These are phyloP conservation scores for Archaeoteleia sp. DNA, from an alignment of 2,888 invertebrate genomes.

Conservation along the genomic window DNA sequence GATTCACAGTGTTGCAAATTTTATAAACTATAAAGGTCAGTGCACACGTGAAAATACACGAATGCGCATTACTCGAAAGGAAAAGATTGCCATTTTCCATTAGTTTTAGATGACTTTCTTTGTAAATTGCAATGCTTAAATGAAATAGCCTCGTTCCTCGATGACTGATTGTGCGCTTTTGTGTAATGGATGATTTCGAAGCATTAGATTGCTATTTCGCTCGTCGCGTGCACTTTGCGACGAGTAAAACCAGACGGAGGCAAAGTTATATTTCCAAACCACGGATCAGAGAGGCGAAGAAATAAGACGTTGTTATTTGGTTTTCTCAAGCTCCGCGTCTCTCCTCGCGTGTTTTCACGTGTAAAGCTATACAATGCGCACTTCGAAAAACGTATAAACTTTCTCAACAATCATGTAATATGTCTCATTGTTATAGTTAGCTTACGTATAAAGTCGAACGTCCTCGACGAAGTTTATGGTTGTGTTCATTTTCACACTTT, in stretches of 20 bases:
- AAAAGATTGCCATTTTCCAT: no score
- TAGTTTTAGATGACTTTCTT: no score
- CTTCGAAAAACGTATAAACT: slow-evolving; percentile 12
- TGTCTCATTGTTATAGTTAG: slow-evolving; percentile 4
- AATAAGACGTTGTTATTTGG: slow-evolving; percentile 1
- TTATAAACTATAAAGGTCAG: slow-evolving; percentile 4
- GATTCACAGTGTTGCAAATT: background rate
- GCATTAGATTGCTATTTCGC: no score
- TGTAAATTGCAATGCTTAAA: no score
- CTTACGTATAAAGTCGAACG: slow-evolving; percentile 2
- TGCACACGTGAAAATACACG: background rate
- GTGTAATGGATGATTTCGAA: no score
- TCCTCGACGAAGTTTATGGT: slow-evolving; percentile 1
- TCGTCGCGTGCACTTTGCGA: no score
- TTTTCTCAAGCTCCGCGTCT: background rate
- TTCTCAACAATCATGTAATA: slow-evolving; percentile 10
- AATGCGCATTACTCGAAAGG: no score
- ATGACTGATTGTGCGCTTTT: no score
- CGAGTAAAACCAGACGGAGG: background rate
- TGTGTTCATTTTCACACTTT: background rate
- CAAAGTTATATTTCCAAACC: slow-evolving; percentile 2
- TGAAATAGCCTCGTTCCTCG: no score
- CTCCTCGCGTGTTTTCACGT: slow-evolving; percentile 1
- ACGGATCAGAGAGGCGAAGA: background rate
- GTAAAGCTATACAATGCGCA: slow-evolving; percentile 1